These are phyloP conservation scores for Acleris laterana DNA, from an alignment of 2,888 invertebrate species.

Conservation along the genomic window DNA sequence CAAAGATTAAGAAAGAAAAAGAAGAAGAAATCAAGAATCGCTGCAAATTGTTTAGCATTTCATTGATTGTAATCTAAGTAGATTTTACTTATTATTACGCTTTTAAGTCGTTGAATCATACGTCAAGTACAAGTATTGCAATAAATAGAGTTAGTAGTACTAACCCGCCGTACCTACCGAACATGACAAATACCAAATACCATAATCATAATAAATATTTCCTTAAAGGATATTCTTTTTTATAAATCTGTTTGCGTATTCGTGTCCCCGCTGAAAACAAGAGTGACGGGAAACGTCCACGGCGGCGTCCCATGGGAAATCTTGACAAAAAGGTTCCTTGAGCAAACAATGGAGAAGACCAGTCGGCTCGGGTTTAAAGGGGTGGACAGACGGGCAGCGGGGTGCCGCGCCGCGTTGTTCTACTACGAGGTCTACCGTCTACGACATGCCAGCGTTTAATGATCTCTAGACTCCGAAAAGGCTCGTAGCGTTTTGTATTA, in stretches of 20 bases:
- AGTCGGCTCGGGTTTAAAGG: constrained; percentile 38
- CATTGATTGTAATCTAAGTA: no score
- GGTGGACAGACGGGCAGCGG: constrained; percentile 14
- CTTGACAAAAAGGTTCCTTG: constrained; percentile 73
- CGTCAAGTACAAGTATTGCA: no score
- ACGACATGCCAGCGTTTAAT: no score
- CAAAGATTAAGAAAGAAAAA: no score
- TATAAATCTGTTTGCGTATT: constrained; percentile 71
- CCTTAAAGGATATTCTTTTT: constrained; percentile 47
- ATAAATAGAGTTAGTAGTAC: constrained; percentile 4
- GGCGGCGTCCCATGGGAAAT: constrained; percentile 70
- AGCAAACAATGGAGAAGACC: constrained; percentile 65
- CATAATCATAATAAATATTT: constrained; percentile 35
- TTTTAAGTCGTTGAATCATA: no score
- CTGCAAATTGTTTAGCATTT: no score
- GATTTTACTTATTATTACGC: no score
- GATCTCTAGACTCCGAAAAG: no score
- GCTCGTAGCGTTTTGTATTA: no score
- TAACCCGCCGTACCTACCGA: background rate
- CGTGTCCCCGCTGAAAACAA: constrained; percentile 58
- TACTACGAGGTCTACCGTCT: no score
- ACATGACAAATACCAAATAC: constrained; percentile 24
- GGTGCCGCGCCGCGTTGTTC: background rate
- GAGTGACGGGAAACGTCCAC: constrained; percentile 63
- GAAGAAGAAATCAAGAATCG: no score